Evolutionary conservation across 2,888 invertebrate genomes (phyloP).

Genomic region (Oscheius sp.): DNA sequence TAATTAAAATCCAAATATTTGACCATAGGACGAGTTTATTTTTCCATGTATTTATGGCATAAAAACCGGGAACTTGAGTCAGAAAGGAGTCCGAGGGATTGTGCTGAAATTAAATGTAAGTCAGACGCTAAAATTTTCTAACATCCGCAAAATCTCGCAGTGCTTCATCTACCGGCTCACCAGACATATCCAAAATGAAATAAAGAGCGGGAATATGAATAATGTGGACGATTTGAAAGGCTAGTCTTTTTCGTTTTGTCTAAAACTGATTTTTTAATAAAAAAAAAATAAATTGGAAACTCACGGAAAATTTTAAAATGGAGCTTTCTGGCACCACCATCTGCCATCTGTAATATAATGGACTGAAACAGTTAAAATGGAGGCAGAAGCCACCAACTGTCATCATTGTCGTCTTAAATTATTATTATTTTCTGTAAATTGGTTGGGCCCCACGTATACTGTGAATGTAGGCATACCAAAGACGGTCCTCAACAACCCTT

Average conservation of each 20-base stretch:
- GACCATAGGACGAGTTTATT: not conserved
- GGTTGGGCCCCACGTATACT: not conserved
- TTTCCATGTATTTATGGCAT: constrained; percentile 14
- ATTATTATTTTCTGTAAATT: not conserved
- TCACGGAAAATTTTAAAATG: not conserved
- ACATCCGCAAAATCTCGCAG: not conserved
- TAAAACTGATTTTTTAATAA: not conserved
- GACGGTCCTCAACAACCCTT: constrained; percentile 23
- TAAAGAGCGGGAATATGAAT: not conserved
- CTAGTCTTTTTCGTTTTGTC: not conserved
- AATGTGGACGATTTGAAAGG: not conserved
- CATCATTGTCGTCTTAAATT: constrained; percentile 2
- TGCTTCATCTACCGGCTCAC: not conserved
- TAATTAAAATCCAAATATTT: not conserved
- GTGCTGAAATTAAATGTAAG: not conserved
- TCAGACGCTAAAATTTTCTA: not conserved
- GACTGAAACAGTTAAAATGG: constrained; percentile 14
- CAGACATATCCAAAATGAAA: not conserved
- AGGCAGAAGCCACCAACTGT: constrained; percentile 2
- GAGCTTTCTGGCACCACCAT: not conserved
- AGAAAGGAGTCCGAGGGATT: constrained; percentile 3
- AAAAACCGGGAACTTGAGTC: constrained; percentile 6
- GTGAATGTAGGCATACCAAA: constrained; percentile 5
- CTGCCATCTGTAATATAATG: constrained; percentile 14
- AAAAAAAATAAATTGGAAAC: not conserved